These are phyloP conservation scores for Oryzias javanicus DNA, from an alignment of 2,113 vertebrate genomes.

Conservation along the genomic window DNA sequence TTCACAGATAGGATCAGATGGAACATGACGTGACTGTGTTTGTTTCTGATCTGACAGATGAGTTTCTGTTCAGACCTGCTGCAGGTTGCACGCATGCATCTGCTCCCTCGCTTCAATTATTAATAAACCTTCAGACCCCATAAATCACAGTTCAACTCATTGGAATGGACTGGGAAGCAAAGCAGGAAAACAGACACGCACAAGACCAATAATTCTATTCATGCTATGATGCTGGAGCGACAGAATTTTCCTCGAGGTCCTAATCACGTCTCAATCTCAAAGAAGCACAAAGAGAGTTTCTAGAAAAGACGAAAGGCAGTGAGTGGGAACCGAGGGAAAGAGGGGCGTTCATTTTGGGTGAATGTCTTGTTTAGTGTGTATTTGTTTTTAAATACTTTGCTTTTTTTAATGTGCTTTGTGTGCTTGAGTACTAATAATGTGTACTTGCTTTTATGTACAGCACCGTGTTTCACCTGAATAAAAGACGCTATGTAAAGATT, in stretches of 20 bases:
- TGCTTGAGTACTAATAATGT: too few relatives aligned
- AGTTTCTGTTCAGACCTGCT: neutral
- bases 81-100: neutral
- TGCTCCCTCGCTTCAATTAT: too few relatives aligned
- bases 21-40: neutral
- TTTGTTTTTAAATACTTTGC: too few relatives aligned
- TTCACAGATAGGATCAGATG: neutral
- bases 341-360: too few relatives aligned
- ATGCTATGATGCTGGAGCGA: slow-evolving; percentile 30
- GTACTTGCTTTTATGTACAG: too few relatives aligned
- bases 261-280: slow-evolving; percentile 11
- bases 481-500: too few relatives aligned
- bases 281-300: slow-evolving; percentile 1
- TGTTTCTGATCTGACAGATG: neutral
- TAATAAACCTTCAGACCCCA: too few relatives aligned
- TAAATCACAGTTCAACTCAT: too few relatives aligned
- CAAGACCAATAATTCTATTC: slow-evolving; percentile 25
- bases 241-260: slow-evolving; percentile 32
- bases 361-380: too few relatives aligned
- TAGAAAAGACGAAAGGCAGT: neutral
- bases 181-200: neutral
- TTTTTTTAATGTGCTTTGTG: too few relatives aligned
- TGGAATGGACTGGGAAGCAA: neutral
- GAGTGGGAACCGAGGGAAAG: too few relatives aligned
- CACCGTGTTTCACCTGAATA: too few relatives aligned